phyloP scores from a whole-genome alignment of 2,888 invertebrate species.

The Unio pictorum region DNA sequence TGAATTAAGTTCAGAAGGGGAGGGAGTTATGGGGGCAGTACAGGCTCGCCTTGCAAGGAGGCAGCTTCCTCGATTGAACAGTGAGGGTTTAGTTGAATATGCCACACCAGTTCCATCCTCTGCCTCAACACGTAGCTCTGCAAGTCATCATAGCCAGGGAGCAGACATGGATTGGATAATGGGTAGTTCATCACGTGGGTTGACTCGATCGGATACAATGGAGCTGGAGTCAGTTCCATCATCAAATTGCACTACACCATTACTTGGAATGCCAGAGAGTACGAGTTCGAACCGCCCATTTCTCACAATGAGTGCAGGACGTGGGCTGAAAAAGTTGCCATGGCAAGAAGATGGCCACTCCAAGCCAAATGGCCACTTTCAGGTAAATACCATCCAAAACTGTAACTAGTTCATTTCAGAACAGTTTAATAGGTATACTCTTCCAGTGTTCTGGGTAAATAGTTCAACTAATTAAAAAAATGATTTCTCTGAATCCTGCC shows the following conservation, averaged over 20 bases:
- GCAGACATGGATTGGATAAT: conserved; percentile 86
- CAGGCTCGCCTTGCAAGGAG: conserved; percentile 82
- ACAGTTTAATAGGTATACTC: too few species aligned
- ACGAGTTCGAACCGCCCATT: conserved; percentile 53
- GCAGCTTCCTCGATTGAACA: conserved; percentile 80
- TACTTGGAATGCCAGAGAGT: conserved; percentile 29
- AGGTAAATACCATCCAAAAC: too few species aligned
- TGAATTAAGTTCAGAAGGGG: conserved; percentile 69
- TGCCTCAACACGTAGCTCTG: conserved; percentile 62
- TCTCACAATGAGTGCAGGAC: conserved; percentile 61
- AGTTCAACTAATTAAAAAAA: too few species aligned
- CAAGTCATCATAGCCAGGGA: conserved; percentile 64
- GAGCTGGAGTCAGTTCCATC: conserved; percentile 64
- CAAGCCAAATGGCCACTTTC: conserved; percentile 5
- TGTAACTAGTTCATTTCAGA: too few species aligned
- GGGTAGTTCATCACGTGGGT: conserved; percentile 67
- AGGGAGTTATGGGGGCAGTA: conserved; percentile 78
- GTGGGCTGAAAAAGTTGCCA: conserved; percentile 64
- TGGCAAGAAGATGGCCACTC: conserved; percentile 63
- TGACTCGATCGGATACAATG: conserved; percentile 55
- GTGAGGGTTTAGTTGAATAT: conserved; percentile 84
- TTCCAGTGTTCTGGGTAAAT: too few species aligned
- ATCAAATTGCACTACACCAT: conserved; percentile 53
- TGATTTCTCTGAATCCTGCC: too few species aligned
- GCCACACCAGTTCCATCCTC: conserved; percentile 78